phyloP scores from a whole-genome alignment of 2,888 invertebrate species.

The Cephus pulcher region DNA sequence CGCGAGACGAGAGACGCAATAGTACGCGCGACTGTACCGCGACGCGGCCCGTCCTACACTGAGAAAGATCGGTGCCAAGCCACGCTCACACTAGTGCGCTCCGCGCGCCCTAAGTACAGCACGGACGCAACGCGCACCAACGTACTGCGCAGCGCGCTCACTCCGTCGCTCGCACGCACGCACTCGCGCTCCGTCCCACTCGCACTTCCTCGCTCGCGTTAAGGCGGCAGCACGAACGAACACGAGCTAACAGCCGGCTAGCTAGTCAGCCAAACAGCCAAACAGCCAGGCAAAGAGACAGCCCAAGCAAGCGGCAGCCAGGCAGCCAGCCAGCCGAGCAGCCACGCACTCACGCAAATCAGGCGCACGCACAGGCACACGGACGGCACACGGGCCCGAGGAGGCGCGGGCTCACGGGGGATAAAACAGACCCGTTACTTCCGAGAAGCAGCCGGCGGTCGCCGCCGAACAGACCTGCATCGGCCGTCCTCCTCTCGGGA shows the following conservation, averaged over 20 bases:
- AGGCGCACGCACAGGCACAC: slow-evolving; percentile 29
- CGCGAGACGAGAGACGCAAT: not conserved
- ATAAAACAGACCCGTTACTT: slow-evolving; percentile 62
- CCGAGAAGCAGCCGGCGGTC: slow-evolving; percentile 57
- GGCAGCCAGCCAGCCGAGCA: slow-evolving; percentile 11
- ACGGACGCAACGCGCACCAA: slow-evolving; percentile 6
- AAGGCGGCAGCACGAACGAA: slow-evolving; percentile 44
- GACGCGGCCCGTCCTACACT: slow-evolving; percentile 53
- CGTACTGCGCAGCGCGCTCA: slow-evolving; percentile 7
- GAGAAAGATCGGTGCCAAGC: slow-evolving; percentile 55
- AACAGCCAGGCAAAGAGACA: slow-evolving; percentile 18
- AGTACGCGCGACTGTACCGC: slow-evolving; percentile 33
- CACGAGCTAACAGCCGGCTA: slow-evolving; percentile 26
- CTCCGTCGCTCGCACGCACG: not conserved
- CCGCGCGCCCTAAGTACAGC: slow-evolving; percentile 1
- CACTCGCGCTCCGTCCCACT: not conserved
- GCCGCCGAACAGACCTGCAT: slow-evolving; percentile 62
- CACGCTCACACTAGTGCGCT: slow-evolving; percentile 39
- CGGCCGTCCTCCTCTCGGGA: slow-evolving; percentile 22
- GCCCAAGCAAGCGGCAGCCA: slow-evolving; percentile 40
- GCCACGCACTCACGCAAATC: slow-evolving; percentile 31
- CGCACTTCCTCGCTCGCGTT: slow-evolving; percentile 2
- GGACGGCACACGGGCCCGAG: slow-evolving; percentile 12
- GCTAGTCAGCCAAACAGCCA: not conserved
- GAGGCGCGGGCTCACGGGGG: slow-evolving; percentile 36